phyloP scores from a whole-genome alignment of 92 coral and sea anemone species.

The Zoanthus solanderi region DNA sequence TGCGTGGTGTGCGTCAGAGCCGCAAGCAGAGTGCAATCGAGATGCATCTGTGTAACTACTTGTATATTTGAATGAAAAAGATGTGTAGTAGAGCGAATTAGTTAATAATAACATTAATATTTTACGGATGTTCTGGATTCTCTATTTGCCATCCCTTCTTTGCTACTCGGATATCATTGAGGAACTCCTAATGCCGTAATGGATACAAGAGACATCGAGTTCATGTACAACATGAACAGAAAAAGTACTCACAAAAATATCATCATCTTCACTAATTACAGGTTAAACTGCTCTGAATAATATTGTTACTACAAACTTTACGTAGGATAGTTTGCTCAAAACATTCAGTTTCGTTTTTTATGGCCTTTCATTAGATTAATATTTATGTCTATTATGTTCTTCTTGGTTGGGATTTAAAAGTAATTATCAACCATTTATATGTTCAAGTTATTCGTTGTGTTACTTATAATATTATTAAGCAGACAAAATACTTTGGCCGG shows the following conservation, averaged over 20 bases:
- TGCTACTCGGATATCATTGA: slow-evolving; percentile 62
- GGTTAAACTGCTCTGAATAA: too few species aligned
- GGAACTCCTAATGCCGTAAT: slow-evolving; percentile 36
- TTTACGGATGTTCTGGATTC: slow-evolving; percentile 49
- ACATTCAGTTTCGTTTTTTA: too few species aligned
- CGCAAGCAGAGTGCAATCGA: slow-evolving; percentile 43
- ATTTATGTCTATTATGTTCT: too few species aligned
- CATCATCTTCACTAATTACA: slow-evolving; percentile 1
- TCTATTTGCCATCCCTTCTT: slow-evolving; percentile 49
- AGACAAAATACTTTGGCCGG: too few species aligned
- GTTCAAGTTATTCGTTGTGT: too few species aligned
- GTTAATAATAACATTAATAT: neutral
- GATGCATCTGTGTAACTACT: slow-evolving; percentile 62
- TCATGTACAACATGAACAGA: slow-evolving; percentile 45
- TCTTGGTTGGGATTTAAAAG: too few species aligned
- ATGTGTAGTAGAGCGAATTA: slow-evolving; percentile 58
- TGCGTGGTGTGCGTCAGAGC: slow-evolving; percentile 14
- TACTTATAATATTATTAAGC: too few species aligned
- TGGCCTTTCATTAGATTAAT: too few species aligned
- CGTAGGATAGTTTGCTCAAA: too few species aligned
- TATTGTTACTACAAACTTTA: too few species aligned
- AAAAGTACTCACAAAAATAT: slow-evolving; percentile 44
- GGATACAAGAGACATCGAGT: slow-evolving; percentile 49
- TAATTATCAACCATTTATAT: too few species aligned
- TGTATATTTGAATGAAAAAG: slow-evolving; percentile 55